Base-by-base conservation (phyloP, 2,113 vertebrate genomes). In the Herpetotheres cachinnans region DNA sequence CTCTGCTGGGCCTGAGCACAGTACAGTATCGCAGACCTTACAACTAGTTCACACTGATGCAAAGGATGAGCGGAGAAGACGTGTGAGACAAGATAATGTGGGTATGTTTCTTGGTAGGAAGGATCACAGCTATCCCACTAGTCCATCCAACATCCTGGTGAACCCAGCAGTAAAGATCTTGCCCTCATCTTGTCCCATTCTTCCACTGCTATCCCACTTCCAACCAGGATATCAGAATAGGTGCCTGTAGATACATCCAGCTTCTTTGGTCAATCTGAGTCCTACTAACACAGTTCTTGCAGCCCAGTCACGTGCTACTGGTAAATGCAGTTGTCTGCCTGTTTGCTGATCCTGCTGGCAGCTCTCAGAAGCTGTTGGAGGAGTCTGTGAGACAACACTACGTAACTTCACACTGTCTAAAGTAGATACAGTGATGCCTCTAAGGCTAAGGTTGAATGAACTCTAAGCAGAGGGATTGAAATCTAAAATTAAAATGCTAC, bases 251-350 rank as follows among this genome's bases (percentile, higher is more conserved):
- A n/a, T 11, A 46, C 1, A n/a, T 16, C 50, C 34, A 66, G 19
- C 13, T 16, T 52, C n/a, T 80, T 50, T 81, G 27, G 25, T 49
- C 5, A 4, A 27, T 44, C 26, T n/a, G 71, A 65, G 17, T 42
- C 34, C n/a, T 73, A 27, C 25, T 54, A 29, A 59, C 0, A 2
- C 16, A 30, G 79, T 18, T 83, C 66, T 93, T 82, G n/a, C 54
- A 69, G 36, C 1, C 1, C 24, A 80, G 6, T 27, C 3, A 0
- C 4, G 11, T 77, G 27, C 11, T 42, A 19, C 19, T 27, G 9
- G 16, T 52, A 69, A 67, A 38, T 27, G 19, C 13, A 32, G 40
- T 42, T 65, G 14, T 13, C 34, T 47, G 30, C 5, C 46, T n/a
- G 54, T 71, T 44, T 73, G 16, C 38, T 56, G 49, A 70, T 50